Percentiles rank a stretch among this genome's conserved stretches.
These are phyloP conservation scores for Hofmannophila pseudospretella DNA, from an alignment of 2,888 invertebrate species.

Conservation along the genomic window DNA sequence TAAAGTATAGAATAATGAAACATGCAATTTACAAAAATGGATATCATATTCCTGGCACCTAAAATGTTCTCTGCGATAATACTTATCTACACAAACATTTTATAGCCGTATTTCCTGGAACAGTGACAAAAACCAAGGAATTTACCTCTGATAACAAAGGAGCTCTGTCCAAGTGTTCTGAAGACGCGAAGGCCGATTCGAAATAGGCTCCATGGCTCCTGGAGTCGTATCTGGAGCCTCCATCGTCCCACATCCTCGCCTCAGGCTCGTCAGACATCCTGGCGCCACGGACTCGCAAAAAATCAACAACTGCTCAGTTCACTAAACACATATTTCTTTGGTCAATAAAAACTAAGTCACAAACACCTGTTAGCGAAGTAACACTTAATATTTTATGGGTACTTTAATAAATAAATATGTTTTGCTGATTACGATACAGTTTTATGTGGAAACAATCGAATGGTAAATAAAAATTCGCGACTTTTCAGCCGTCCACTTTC, in stretches of 20 bases:
- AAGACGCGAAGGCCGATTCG: slow-evolving; percentile 64
- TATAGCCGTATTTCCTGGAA: neutral
- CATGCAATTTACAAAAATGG: too few relatives aligned
- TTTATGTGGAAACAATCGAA: slow-evolving; percentile 13
- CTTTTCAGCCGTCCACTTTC: neutral
- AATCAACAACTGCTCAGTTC: slow-evolving; percentile 18
- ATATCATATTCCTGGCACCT: too few relatives aligned
- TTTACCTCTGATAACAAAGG: slow-evolving; percentile 66
- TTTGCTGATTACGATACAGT: slow-evolving; percentile 12
- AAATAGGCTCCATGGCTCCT: slow-evolving; percentile 55
- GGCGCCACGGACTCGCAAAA: slow-evolving; percentile 47
- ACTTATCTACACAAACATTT: too few relatives aligned
- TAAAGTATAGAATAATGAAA: too few relatives aligned
- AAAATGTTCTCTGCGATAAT: too few relatives aligned
- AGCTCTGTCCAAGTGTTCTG: slow-evolving; percentile 65
- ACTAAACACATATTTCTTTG: slow-evolving; percentile 28
- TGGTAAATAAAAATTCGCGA: slow-evolving; percentile 19
- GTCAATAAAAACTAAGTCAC: neutral
- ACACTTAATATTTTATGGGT: neutral
- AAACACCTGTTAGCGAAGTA: neutral
- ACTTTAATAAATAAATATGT: slow-evolving; percentile 8
- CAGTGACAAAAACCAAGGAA: neutral
- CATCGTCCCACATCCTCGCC: slow-evolving; percentile 72
- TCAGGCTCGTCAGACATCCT: slow-evolving; percentile 74
- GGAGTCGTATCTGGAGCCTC: slow-evolving; percentile 55